Conservation (phyloP, 2,888 invertebrate species). For the Molanna angustata region DNA sequence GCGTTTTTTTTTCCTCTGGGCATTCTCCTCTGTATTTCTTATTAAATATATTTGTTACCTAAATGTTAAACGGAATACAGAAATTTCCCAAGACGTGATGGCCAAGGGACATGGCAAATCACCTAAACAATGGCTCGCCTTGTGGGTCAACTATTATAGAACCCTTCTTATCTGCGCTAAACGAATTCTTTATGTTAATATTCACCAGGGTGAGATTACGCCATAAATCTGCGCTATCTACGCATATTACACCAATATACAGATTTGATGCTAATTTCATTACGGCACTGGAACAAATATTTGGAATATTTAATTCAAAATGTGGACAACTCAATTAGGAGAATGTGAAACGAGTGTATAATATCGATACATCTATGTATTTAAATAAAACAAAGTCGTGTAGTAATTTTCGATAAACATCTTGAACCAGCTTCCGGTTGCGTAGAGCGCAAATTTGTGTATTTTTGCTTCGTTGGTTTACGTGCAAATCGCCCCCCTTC, state of each 20-base stretch:
- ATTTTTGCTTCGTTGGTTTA: too few species aligned
- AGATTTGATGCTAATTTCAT: too few species aligned
- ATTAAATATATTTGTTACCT: not conserved
- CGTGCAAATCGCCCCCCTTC: too few species aligned
- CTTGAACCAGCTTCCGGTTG: too few species aligned
- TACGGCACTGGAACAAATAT: too few species aligned
- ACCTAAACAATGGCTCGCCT: not conserved
- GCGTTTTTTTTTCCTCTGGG: not conserved
- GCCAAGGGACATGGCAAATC: not conserved
- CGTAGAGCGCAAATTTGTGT: too few species aligned
- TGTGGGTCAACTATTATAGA: not conserved
- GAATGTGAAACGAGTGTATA: too few species aligned
- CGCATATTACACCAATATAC: not conserved
- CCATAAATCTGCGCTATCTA: not conserved
- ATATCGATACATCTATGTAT: too few species aligned
- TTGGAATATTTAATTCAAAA: too few species aligned
- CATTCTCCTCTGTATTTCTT: not conserved
- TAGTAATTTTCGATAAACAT: too few species aligned
- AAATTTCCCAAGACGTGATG: not conserved
- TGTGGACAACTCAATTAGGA: too few species aligned
- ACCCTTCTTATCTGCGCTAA: constrained; percentile 2
- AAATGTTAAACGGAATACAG: not conserved
- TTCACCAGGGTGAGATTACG: constrained; percentile 5
- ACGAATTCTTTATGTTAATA: constrained; percentile 11
- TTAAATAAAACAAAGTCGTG: too few species aligned